Evolutionary conservation across 2,113 vertebrate species (phyloP), one percentile per base, ranked within the genome.

Genomic region (Cyanoliseus patagonus): DNA sequence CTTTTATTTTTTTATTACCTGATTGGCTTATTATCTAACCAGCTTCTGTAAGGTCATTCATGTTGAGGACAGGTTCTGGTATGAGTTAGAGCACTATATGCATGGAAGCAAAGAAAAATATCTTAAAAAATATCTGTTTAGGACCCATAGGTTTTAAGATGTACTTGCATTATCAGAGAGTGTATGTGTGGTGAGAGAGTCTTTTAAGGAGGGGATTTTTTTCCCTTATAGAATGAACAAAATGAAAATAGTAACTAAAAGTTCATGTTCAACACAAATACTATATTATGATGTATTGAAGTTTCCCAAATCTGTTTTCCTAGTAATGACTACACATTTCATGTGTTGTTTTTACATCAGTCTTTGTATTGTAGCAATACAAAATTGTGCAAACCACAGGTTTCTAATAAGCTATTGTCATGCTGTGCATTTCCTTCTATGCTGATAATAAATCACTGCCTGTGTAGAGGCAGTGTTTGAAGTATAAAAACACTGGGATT

Each of bases 41-140:
- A 93, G 37, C 53, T 93, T 80, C 78, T 80, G 13, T 93, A 88
- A 88, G 95, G 92, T 96, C 92, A 90, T 83, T 94, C 70, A 5
- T 67, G 41, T 61, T 70, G n/a, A 72, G 83, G 49, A 53, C 41
- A 70, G 20, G 22, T 81, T 86, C 72, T 83, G 68, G 19, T 72
- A 61, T 25, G 28, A 94, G 35, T 70, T 33, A 53, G 41, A 93
- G 28, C 22, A 47, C 33, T 78, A 62, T 33, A 17, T 28, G 57
- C 75, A 31, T 31, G 13, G 70, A 83, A 86, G 24, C 53, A 47
- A 4, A 83, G 82, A 83, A 47, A 33, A 77, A 57, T 39, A 51
- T 18, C 46, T 75, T 52, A 5, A 57, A 62, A 69, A 51, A 35
- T 1, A 69, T 10, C 28, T 62, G 7, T 3, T 72, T 51, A 76